Percentiles rank a stretch among this genome's conserved stretches.
phyloP scores from a whole-genome alignment of 2,797 vertebrate species.

The Poeciliopsis presidionis region DNA sequence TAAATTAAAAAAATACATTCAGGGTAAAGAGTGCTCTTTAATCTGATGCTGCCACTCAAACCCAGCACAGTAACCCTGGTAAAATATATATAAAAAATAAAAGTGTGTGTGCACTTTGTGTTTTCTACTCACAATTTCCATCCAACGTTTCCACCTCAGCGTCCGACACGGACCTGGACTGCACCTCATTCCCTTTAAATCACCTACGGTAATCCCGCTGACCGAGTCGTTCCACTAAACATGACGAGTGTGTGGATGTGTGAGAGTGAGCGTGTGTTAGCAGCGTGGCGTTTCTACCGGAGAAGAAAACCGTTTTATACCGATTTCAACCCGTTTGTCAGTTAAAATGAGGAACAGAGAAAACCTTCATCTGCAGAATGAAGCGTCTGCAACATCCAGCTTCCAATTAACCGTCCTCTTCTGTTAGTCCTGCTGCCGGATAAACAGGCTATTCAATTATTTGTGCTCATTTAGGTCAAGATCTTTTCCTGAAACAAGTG shows the following conservation, averaged over 20 bases:
- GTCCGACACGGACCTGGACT: conserved; percentile 37
- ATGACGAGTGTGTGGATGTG: background rate
- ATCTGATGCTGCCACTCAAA: conserved; percentile 14
- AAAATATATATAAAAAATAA: conserved; percentile 17
- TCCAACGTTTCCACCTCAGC: conserved; percentile 22
- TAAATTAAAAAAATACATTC: background rate
- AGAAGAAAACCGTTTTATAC: conserved; percentile 11
- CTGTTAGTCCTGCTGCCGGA: background rate
- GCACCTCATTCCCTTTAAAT: conserved; percentile 44
- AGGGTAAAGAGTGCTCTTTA: background rate
- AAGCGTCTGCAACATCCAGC: background rate
- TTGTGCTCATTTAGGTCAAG: background rate
- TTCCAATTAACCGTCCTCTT: background rate
- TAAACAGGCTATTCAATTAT: background rate
- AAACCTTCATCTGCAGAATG: conserved; percentile 13
- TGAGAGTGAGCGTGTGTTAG: conserved; percentile 14
- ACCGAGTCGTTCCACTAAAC: conserved; percentile 8
- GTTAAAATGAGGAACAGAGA: background rate
- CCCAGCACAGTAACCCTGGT: conserved; percentile 23
- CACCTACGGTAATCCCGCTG: conserved; percentile 70
- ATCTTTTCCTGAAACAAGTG: background rate
- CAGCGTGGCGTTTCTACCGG: background rate
- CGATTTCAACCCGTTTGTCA: conserved; percentile 19
- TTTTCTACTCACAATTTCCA: conserved; percentile 19
- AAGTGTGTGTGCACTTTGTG: conserved; percentile 23